phyloP scores from a whole-genome alignment of 2,113 vertebrate species.

The Saccopteryx bilineata region DNA sequence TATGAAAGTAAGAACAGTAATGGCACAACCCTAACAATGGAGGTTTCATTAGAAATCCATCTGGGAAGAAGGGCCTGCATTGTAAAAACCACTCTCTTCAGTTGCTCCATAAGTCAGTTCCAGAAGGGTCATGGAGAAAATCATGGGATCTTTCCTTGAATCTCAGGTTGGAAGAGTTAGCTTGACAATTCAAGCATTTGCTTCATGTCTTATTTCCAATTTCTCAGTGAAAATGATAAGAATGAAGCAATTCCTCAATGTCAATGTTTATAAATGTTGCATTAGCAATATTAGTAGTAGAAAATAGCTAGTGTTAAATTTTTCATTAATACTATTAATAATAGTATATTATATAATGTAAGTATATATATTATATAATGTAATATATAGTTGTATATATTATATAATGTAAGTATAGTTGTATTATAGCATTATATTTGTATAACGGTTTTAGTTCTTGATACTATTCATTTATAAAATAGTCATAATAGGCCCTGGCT shows the following conservation, averaged over 20 bases:
- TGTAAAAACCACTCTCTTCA: neutral
- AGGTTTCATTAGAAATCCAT: neutral
- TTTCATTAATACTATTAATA: neutral
- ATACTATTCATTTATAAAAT: neutral
- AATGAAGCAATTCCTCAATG: neutral
- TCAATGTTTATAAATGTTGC: neutral
- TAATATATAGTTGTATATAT: neutral
- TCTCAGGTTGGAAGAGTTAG: neutral
- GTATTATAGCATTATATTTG: neutral
- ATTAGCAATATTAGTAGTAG: neutral
- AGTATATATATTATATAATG: neutral
- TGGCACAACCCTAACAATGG: neutral
- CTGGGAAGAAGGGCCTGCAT: rapidly evolving
- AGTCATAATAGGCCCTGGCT: neutral
- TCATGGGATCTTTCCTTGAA: rapidly evolving
- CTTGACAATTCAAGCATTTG: neutral
- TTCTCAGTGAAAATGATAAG: neutral
- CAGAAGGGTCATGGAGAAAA: neutral
- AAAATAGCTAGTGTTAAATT: neutral
- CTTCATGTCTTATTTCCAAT: neutral
- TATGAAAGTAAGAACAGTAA: neutral
- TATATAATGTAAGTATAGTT: neutral
- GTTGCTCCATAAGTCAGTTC: neutral
- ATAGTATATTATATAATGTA: neutral
- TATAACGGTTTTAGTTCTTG: neutral